phyloP scores from a whole-genome alignment of 2,888 invertebrate genomes.

The Cistogaster globosa region DNA sequence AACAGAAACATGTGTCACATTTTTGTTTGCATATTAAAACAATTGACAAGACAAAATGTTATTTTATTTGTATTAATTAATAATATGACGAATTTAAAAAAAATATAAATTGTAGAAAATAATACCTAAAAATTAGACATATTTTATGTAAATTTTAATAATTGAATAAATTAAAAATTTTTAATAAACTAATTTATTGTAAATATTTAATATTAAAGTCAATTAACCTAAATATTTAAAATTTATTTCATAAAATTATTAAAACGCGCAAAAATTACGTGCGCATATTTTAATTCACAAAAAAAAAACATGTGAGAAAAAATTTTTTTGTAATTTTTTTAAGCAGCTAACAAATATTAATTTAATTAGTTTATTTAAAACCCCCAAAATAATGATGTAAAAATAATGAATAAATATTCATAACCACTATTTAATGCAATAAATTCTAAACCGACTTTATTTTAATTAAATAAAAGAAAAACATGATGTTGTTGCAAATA shows the following conservation, averaged over 20 bases:
- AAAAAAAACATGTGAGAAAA: not conserved
- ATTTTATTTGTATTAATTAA: too few species aligned
- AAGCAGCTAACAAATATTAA: not conserved
- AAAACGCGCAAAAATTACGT: too few species aligned
- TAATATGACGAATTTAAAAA: too few species aligned
- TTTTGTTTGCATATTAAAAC: too few species aligned
- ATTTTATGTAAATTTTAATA: too few species aligned
- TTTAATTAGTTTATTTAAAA: conserved; percentile 1
- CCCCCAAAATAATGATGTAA: not conserved
- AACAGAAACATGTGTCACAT: too few species aligned
- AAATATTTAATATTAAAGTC: conserved; percentile 33
- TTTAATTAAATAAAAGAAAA: not conserved
- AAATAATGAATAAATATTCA: not conserved
- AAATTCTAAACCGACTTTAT: not conserved
- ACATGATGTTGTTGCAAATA: conserved; percentile 59
- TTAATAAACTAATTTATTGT: not conserved
- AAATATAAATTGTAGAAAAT: too few species aligned
- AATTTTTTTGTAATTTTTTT: not conserved
- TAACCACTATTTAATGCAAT: not conserved
- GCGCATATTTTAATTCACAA: too few species aligned
- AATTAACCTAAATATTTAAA: conserved; percentile 9
- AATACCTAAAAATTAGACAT: too few species aligned
- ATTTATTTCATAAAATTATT: conserved; percentile 24
- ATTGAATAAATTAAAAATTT: not conserved
- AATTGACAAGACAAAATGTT: too few species aligned